Evolutionary conservation across 2,113 vertebrate genomes (phyloP).

Genomic region (Oreochromis spilurus): DNA sequence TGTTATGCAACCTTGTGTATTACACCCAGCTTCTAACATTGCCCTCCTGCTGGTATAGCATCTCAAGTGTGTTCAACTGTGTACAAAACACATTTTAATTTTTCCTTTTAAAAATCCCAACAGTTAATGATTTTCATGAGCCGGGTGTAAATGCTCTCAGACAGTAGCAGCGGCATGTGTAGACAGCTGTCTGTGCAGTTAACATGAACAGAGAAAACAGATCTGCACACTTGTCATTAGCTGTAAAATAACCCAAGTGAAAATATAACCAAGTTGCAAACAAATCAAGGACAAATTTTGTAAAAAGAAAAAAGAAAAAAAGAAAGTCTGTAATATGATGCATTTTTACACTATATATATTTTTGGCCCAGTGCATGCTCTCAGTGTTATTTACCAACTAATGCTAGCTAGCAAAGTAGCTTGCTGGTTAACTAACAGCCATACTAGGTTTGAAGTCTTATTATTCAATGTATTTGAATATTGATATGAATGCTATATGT

Average conservation of each 20-base stretch:
- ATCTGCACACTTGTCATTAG: not conserved
- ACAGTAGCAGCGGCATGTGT: not conserved
- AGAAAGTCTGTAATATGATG: not conserved
- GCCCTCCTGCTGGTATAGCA: not conserved
- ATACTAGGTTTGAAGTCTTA: not conserved
- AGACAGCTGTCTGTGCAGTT: not conserved
- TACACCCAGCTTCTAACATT: not conserved
- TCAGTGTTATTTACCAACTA: not conserved
- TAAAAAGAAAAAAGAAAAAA: not conserved
- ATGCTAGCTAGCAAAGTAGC: not conserved
- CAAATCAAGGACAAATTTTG: not conserved
- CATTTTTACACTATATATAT: not conserved
- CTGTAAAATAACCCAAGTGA: not conserved
- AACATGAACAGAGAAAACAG: not conserved
- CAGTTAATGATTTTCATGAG: not conserved
- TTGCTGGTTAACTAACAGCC: not conserved
- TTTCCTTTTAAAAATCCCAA: not conserved
- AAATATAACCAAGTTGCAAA: not conserved
- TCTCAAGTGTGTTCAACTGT: not conserved
- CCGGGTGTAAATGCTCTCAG: not conserved
- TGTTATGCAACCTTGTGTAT: not conserved
- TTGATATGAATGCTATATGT: not conserved
- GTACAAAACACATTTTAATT: not conserved
- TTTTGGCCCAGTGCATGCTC: not conserved
- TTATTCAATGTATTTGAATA: not conserved